Evolutionary conservation across 2,888 invertebrate species (phyloP).

Genomic region (Pandemis heparana): DNA sequence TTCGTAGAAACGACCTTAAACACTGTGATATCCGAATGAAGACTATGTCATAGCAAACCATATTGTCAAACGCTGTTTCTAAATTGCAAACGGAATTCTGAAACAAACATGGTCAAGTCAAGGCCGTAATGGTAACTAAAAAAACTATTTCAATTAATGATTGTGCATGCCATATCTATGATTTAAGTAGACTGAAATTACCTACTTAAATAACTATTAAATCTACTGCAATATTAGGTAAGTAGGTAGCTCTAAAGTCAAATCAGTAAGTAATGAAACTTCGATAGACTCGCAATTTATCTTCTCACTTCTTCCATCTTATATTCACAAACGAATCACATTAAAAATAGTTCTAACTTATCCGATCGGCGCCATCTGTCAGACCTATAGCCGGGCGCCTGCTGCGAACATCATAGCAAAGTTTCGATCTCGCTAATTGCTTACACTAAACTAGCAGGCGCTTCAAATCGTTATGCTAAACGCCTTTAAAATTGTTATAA

Average conservation of each 20-base stretch:
- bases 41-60: too few species aligned
- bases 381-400: slow-evolving; percentile 56
- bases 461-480: slow-evolving; percentile 46
- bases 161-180: too few species aligned
- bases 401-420: slow-evolving; percentile 58
- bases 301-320: background rate
- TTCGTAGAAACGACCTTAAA: too few species aligned
- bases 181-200: too few species aligned
- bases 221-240: too few species aligned
- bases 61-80: too few species aligned
- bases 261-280: background rate
- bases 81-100: too few species aligned
- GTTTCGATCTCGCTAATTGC: slow-evolving; percentile 64
- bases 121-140: too few species aligned
- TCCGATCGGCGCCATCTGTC: slow-evolving; percentile 59
- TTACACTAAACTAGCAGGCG: slow-evolving; percentile 60
- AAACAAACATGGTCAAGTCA: too few species aligned
- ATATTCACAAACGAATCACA: slow-evolving; percentile 39
- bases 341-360: slow-evolving; percentile 50
- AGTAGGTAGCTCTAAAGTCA: background rate
- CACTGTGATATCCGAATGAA: too few species aligned
- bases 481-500: slow-evolving; percentile 43
- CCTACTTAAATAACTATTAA: too few species aligned
- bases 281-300: background rate
- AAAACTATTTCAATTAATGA: too few species aligned